Percentiles rank a stretch among this genome's conserved stretches.
phyloP scores from a whole-genome alignment of 2,113 vertebrate species.

The Thunnus thynnus region DNA sequence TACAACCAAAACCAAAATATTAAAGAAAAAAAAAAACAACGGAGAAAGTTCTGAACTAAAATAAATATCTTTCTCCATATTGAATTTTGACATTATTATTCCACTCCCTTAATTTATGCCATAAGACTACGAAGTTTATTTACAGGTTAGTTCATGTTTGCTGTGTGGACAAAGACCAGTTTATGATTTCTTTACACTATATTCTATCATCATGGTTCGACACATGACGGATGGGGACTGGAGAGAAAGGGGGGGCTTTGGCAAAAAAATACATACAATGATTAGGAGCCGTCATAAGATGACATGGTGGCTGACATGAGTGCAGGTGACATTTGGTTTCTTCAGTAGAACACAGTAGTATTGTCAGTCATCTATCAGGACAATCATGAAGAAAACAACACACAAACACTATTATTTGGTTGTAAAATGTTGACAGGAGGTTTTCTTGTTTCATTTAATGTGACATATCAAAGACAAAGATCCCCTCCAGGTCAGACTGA shows the following conservation, averaged over 20 bases:
- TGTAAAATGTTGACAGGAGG: constrained; percentile 63
- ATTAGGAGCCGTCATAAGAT: constrained; percentile 11
- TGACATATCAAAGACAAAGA: constrained; percentile 64
- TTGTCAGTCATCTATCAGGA: constrained; percentile 48
- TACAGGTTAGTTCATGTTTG: constrained; percentile 74
- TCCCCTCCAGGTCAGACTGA: constrained; percentile 38
- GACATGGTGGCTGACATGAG: constrained; percentile 31
- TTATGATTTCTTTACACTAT: constrained; percentile 2
- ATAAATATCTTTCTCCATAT: constrained; percentile 80
- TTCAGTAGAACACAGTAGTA: constrained; percentile 36
- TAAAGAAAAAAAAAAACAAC: constrained; percentile 36
- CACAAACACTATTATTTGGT: constrained; percentile 72
- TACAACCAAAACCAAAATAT: constrained; percentile 64
- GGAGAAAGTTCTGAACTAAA: constrained; percentile 72
- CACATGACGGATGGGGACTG: constrained; percentile 21
- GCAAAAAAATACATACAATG: constrained; percentile 42
- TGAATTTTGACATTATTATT: constrained; percentile 64
- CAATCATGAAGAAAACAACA: constrained; percentile 57
- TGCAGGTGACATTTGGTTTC: constrained; percentile 49
- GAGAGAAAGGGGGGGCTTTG: constrained; percentile 38
- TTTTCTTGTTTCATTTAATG: constrained; percentile 44
- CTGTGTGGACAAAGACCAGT: constrained; percentile 58
- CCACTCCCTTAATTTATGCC: constrained; percentile 73
- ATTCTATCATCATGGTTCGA: constrained; percentile 43
- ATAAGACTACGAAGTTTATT: constrained; percentile 76